A percentile compares a stretch with the other conserved stretches of the same genome.
Evolutionary conservation across 2,888 invertebrate genomes (phyloP).

Genomic region (Acanthococcus lagerstroemiae): DNA sequence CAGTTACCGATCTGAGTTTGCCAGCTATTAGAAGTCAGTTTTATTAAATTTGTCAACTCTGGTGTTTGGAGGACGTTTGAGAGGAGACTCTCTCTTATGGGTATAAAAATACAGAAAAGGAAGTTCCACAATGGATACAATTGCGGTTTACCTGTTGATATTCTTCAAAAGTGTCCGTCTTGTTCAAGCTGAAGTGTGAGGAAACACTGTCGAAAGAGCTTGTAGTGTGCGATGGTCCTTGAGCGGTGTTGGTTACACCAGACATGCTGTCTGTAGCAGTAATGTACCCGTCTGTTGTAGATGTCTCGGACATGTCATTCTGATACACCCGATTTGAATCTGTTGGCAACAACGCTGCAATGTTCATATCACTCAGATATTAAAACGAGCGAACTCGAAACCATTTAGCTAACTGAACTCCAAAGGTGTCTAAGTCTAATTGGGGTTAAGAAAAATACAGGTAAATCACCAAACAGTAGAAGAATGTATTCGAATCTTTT

Average conservation of each 20-base stretch:
- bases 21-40: too few relatives aligned
- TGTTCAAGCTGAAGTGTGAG: constrained; percentile 64
- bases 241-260: constrained; percentile 35
- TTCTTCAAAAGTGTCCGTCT: constrained; percentile 51
- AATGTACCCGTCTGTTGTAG: constrained; percentile 76
- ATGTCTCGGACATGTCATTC: constrained; percentile 68
- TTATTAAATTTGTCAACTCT: too few relatives aligned
- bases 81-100: neutral
- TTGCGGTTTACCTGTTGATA: constrained; percentile 37
- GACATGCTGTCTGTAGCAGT: constrained; percentile 54
- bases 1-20: too few relatives aligned
- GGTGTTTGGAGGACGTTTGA: too few relatives aligned
- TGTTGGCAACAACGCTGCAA: constrained; percentile 51
- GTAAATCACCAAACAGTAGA: too few relatives aligned
- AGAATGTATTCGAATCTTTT: too few relatives aligned
- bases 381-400: too few relatives aligned
- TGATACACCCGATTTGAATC: constrained; percentile 64
- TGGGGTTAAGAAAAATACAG: constrained; percentile 12
- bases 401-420: too few relatives aligned
- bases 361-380: too few relatives aligned
- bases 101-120: neutral
- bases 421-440: too few relatives aligned
- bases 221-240: constrained; percentile 40
- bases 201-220: constrained; percentile 83
- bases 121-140: too few relatives aligned